phyloP scores from a whole-genome alignment of 2,797 vertebrate genomes.

The Miichthys miiuy region DNA sequence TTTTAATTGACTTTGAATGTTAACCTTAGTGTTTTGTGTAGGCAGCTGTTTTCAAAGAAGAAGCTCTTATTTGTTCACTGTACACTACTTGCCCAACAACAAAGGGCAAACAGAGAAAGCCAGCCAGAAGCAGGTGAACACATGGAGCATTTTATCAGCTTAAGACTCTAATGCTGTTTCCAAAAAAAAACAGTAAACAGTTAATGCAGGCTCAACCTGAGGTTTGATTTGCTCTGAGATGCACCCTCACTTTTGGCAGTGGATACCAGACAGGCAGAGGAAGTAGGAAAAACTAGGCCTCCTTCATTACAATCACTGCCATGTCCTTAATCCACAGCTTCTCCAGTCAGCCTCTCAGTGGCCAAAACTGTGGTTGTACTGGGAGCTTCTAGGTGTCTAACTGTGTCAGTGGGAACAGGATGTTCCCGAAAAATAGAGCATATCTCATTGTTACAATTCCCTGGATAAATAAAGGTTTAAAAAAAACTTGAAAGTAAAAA shows the following conservation, averaged over 20 bases:
- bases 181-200: no score
- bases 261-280: not conserved
- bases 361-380: not conserved
- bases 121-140: no score
- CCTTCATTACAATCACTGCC: not conserved
- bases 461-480: not conserved
- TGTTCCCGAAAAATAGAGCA: not conserved
- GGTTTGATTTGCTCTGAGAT: not conserved
- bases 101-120: no score
- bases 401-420: not conserved
- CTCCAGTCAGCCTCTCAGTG: not conserved
- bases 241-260: not conserved
- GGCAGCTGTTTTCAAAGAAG: not conserved
- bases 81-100: no score
- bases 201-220: not conserved
- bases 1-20: no score
- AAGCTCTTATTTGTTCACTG: not conserved
- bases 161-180: no score
- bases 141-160: no score
- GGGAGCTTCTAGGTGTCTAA: constrained; percentile 2
- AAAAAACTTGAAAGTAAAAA: not conserved
- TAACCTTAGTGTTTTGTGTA: not conserved
- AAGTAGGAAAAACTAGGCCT: not conserved
- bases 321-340: not conserved
- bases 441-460: not conserved